Conservation (phyloP, 2,888 invertebrate species). For the Euplagia quadripunctaria region DNA sequence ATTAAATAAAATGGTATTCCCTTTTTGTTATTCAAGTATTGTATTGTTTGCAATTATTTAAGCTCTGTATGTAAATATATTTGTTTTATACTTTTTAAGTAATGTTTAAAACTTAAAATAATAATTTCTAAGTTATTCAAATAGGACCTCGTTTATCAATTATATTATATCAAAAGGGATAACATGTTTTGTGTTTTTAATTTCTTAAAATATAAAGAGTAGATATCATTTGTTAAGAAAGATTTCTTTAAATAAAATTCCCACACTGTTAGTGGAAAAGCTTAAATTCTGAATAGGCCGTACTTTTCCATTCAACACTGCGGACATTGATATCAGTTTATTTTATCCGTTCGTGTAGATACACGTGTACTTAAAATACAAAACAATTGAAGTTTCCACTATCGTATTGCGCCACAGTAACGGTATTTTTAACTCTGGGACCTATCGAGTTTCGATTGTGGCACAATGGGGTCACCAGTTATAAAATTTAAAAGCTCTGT, state of each 20-base stretch:
- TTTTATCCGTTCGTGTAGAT: neutral
- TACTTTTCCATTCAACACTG: neutral
- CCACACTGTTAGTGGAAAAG: neutral
- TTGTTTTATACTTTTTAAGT: no score
- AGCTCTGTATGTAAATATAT: no score
- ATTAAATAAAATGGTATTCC: no score
- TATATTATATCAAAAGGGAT: no score
- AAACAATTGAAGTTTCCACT: constrained; percentile 4
- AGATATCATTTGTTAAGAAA: no score
- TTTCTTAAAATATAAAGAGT: no score
- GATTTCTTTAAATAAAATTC: neutral
- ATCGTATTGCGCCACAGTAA: neutral
- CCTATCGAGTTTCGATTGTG: constrained; percentile 4
- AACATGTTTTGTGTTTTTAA: no score
- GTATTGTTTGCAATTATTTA: no score
- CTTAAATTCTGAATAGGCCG: neutral
- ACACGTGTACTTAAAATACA: neutral
- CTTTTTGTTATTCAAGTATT: no score
- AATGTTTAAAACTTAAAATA: no score
- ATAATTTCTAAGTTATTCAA: no score
- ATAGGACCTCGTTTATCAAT: no score
- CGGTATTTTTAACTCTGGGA: constrained; percentile 2
- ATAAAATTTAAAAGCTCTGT: neutral
- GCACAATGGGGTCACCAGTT: neutral
- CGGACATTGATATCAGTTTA: neutral